Conservation (phyloP, 1,140 invertebrate genomes). For the Diuraphis noxia region DNA sequence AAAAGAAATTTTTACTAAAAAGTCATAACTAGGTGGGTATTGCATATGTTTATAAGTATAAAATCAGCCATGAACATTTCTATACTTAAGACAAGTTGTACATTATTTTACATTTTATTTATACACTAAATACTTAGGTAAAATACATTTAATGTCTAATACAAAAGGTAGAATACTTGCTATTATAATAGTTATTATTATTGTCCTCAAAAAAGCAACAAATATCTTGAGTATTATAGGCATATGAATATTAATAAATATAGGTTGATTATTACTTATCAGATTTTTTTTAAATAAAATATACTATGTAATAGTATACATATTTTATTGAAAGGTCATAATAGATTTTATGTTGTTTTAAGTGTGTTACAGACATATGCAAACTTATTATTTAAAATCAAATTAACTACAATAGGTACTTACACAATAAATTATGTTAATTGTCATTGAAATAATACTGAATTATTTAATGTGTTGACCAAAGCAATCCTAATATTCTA, state of each 20-base stretch:
- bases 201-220: no score
- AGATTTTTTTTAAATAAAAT: background rate
- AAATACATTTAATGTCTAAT: background rate
- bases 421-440: background rate
- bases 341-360: background rate
- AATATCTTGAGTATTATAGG: background rate
- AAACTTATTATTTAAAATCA: background rate
- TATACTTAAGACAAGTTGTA: background rate
- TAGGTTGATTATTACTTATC: background rate
- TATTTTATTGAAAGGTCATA: background rate
- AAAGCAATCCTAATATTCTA: background rate
- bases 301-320: background rate
- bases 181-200: no score
- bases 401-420: background rate
- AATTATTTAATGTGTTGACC: background rate
- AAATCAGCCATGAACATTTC: background rate
- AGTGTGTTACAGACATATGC: background rate
- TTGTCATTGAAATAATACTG: background rate
- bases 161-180: background rate
- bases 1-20: background rate
- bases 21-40: background rate
- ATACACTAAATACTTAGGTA: background rate
- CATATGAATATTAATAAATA: background rate
- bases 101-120: background rate
- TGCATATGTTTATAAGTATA: background rate